These are phyloP conservation scores for Formica selysi DNA, from an alignment of 1,140 invertebrate genomes.

Conservation along the genomic window DNA sequence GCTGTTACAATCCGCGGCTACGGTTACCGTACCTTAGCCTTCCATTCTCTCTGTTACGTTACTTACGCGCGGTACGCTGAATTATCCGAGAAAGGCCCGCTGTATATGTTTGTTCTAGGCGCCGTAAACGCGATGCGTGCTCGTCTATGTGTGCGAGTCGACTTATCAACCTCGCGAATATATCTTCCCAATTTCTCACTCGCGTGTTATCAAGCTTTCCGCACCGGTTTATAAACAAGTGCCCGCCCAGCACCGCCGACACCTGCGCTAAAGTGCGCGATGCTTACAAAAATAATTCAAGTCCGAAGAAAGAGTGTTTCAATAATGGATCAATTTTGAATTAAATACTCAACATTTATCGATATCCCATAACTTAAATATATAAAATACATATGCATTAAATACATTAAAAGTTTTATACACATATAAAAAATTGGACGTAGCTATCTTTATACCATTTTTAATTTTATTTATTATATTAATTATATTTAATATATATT, in stretches of 20 bases:
- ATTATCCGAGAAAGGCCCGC: constrained; percentile 40
- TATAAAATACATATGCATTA: background rate
- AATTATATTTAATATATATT: no score
- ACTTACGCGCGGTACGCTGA: constrained; percentile 54
- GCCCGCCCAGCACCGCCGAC: background rate
- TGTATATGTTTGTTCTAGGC: constrained; percentile 4
- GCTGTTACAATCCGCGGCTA: constrained; percentile 24
- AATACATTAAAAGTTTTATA: background rate
- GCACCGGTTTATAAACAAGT: constrained; percentile 36
- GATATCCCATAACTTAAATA: no score
- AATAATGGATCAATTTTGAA: background rate
- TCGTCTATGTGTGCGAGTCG: constrained; percentile 20
- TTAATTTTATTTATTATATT: no score
- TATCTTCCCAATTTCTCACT: constrained; percentile 57
- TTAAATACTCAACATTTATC: no score
- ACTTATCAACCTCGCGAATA: constrained; percentile 52
- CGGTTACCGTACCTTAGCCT: constrained; percentile 66
- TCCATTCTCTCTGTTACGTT: constrained; percentile 75
- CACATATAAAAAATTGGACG: no score
- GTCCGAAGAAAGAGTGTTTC: background rate
- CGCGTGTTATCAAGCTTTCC: constrained; percentile 32
- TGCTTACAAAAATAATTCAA: constrained; percentile 13
- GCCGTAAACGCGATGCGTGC: constrained; percentile 22
- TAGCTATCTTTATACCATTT: no score
- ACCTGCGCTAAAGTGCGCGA: constrained; percentile 14